Evolutionary conservation across 2,888 invertebrate species (phyloP).

Genomic region (Mesodorylaimus sp.): DNA sequence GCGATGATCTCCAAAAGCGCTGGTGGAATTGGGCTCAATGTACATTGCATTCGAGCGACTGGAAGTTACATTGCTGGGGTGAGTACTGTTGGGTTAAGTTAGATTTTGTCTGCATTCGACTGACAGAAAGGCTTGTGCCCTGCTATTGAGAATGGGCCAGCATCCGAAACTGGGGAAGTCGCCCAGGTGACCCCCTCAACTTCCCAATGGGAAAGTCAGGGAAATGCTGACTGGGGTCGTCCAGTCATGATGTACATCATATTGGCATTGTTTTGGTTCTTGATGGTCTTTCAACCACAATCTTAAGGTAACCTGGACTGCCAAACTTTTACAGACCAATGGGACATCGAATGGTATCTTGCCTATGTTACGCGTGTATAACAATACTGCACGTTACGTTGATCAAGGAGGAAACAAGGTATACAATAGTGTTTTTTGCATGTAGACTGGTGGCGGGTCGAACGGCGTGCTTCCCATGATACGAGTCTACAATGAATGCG

Average conservation of each 20-base stretch:
- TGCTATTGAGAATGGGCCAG: too few species aligned
- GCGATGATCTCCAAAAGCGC: slow-evolving; percentile 89
- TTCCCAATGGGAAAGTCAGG: too few species aligned
- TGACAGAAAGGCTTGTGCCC: too few species aligned
- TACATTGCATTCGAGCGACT: slow-evolving; percentile 79
- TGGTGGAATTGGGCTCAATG: slow-evolving; percentile 87
- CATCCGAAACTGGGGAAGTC: too few species aligned
- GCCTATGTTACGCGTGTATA: slow-evolving; percentile 83
- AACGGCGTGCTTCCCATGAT: slow-evolving; percentile 91
- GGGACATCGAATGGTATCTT: slow-evolving; percentile 84
- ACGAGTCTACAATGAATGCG: slow-evolving; percentile 80
- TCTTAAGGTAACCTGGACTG: too few species aligned
- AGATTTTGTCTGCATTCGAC: too few species aligned
- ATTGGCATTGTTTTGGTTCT: too few species aligned
- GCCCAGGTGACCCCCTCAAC: too few species aligned
- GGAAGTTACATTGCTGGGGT: slow-evolving; percentile 39
- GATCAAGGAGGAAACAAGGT: slow-evolving; percentile 90
- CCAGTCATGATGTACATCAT: too few species aligned
- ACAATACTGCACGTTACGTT: slow-evolving; percentile 84
- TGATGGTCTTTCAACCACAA: too few species aligned
- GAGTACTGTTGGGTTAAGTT: too few species aligned
- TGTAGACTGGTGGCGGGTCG: slow-evolving; percentile 66
- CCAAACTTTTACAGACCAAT: slow-evolving; percentile 50
- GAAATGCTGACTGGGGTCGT: too few species aligned
- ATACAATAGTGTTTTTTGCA: slow-evolving; percentile 3